A percentile compares a stretch with the other conserved stretches of the same genome.
Conservation (phyloP, 2,888 invertebrate genomes). For the Argyresthia goedartella region DNA sequence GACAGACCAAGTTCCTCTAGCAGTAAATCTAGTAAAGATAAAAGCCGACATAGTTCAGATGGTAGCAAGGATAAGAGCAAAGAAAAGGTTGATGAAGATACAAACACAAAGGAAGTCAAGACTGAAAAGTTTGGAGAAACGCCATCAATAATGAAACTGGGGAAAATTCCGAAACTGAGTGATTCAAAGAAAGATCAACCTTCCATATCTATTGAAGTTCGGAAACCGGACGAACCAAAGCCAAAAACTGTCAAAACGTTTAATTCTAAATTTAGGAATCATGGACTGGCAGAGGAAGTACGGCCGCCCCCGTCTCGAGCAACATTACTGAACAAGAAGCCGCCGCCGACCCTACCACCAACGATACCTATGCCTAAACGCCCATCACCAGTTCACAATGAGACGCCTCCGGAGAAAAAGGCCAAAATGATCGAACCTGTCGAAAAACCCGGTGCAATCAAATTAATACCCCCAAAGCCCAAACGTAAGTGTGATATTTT, state of each 20-base stretch:
- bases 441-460: conserved; percentile 85
- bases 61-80: conserved; percentile 15
- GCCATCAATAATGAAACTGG: conserved; percentile 79
- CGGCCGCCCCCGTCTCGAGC: conserved; percentile 87
- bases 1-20: conserved; percentile 39
- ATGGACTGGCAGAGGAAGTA: conserved; percentile 89
- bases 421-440: conserved; percentile 73
- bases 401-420: conserved; percentile 82
- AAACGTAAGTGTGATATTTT: conserved; percentile 84
- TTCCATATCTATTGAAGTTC: conserved; percentile 85
- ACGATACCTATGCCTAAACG: conserved; percentile 54
- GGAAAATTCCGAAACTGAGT: conserved; percentile 83
- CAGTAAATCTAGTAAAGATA: conserved; percentile 25
- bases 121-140: conserved; percentile 76
- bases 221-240: conserved; percentile 79
- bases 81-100: conserved; percentile 24
- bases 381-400: conserved; percentile 60
- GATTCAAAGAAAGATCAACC: conserved; percentile 75
- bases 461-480: conserved; percentile 88
- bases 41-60: conserved; percentile 14
- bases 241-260: conserved; percentile 94
- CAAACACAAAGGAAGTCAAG: conserved; percentile 29
- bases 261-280: conserved; percentile 92
- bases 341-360: conserved; percentile 57
- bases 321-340: conserved; percentile 72